Evolutionary conservation across 2,888 invertebrate genomes (phyloP), one percentile per base, ranked within the genome.

Genomic region (Tromatobia lineatoria): DNA sequence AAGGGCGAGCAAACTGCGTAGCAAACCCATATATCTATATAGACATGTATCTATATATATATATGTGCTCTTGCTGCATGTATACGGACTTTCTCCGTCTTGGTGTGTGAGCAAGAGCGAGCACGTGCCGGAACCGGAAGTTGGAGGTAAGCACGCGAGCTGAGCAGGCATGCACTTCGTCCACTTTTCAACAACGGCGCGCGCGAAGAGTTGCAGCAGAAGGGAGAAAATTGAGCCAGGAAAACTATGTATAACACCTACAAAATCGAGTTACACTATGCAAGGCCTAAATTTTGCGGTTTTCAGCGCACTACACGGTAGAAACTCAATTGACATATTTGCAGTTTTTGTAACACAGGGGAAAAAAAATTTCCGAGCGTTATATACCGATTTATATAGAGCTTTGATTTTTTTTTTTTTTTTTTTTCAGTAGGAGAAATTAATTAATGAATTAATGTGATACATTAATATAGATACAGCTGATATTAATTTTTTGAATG

Each of bases 51-150:
- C n/a, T 29, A 4, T 52, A 52, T 38, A 18, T 61, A 38, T n/a
- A n/a, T 29, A 29, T 29, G 11, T 29, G 25, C 15, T 61, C 6
- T 20, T n/a, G 20, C 20, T 11, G 50, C 11, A 25, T n/a, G 47
- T 47, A 50, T n/a, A 67, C 29, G 50, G 29, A 50, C 15, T 25
- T 29, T 2, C 38, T 59, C 59, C 3, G 3, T 3, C 34, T 3
- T 70, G 13, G 18, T 76, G 76, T 38, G 57, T 66, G 77, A 61
- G 47, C 66, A 45, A 61, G 82, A 52, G 66, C 61, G 80, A 88
- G 87, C 90, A 87, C 89, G 88, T 88, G 87, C 88, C 88, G 88
- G 88, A 91, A 90, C 91, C 91, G 91, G 90, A 91, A 91, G 88
- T 88, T 86, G 86, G 69, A 66, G 70, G 79, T 76, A 89, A 89